Base-by-base conservation (phyloP, 2,797 vertebrate genomes). In the Mergus octosetaceus region DNA sequence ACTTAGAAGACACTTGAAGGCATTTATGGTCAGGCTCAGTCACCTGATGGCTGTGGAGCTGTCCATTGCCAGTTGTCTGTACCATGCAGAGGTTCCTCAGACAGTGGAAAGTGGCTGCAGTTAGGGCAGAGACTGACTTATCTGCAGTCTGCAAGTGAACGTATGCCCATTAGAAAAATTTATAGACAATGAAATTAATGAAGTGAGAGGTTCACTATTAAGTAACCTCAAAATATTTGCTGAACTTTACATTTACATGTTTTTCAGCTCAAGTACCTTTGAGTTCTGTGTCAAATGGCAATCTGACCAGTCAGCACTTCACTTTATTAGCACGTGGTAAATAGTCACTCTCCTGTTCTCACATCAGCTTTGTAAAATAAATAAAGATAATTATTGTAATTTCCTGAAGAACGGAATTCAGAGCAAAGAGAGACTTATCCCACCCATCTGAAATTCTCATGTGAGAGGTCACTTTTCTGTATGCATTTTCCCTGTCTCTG, bases 251-350 rank as follows among this genome's bases (percentile, higher is more conserved):
- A 43, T 89, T 38, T 38, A 38, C 38, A 19, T 4, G 2, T 39
- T 94, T 61, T 88, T 87, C 73, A 87, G 76, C 54, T 68, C 71
- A 78, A 62, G 4, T 43, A 12, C 47, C 24, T 70, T 22, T 32
- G 17, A 22, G 1, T 75, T 90, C 43, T 43, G 1, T 88, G 84
- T 85, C 38, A 54, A 34, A 12, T 41, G 16, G 20, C 75, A 75
- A 70, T 62, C 11, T 47, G 38, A 30, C 49, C 6, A 66, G 27
- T 57, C 54, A 54, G 10, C 75, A 49, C 53, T 71, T 72, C 39
- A 28, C 13, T 81, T 65, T 25, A 45, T 28, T 61, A 97, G 90
- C 88, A 70, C 36, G n/a, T 90, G 76, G 91, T 96, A 85, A 85
- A 92, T 76, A 85, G 74, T 76, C 30, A 51, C 7, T 66, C 10